Conservation (phyloP, 2,888 invertebrate species). For the Schrankia costaestrigalis region DNA sequence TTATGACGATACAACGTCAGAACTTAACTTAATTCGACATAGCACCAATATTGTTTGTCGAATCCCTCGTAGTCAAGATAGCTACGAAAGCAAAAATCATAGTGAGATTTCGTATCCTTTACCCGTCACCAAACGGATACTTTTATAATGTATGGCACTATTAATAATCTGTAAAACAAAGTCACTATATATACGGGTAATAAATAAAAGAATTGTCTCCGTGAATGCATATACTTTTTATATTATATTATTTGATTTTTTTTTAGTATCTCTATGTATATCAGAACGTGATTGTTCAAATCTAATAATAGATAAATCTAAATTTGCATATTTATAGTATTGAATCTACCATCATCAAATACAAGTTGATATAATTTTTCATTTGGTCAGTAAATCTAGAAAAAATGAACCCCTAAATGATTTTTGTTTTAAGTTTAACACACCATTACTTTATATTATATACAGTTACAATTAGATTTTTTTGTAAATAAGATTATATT, state of each 20-base stretch:
- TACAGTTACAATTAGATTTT: conserved; percentile 29
- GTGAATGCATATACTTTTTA: conserved; percentile 24
- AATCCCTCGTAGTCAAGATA: too few species aligned
- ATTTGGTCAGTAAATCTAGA: conserved; percentile 30
- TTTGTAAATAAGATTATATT: conserved; percentile 23
- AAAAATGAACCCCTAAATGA: conserved; percentile 22
- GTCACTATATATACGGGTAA: neutral
- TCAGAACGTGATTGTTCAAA: conserved; percentile 14
- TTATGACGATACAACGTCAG: too few species aligned
- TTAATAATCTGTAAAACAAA: too few species aligned
- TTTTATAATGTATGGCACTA: too few species aligned
- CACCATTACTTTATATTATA: conserved; percentile 18
- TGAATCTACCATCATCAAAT: conserved; percentile 22
- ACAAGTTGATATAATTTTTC: conserved; percentile 18
- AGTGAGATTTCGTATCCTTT: too few species aligned
- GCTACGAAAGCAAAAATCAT: too few species aligned
- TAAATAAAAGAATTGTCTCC: conserved; percentile 1
- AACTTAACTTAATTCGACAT: too few species aligned
- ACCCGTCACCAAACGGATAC: too few species aligned
- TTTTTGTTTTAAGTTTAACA: conserved; percentile 18
- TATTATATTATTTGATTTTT: conserved; percentile 23
- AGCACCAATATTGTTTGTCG: too few species aligned
- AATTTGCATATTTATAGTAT: conserved; percentile 18
- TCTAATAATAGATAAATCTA: conserved; percentile 21
- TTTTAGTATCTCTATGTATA: conserved; percentile 7